Conservation (phyloP, 2,113 vertebrate genomes). For the Petromus typicus region DNA sequence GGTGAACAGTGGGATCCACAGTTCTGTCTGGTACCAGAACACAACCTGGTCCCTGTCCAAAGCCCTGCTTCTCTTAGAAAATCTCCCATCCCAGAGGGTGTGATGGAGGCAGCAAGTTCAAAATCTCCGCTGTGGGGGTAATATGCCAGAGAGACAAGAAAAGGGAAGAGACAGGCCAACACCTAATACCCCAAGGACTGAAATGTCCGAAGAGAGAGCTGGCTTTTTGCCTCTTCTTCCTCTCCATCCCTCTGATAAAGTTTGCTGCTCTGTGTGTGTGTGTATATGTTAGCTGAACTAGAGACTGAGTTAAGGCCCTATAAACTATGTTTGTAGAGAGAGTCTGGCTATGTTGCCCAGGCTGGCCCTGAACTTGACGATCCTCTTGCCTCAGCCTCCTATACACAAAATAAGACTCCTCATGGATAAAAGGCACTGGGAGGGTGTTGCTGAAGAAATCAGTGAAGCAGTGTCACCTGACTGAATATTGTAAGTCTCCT, state of each 20-base stretch:
- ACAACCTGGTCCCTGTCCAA: neutral
- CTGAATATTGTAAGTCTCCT: neutral
- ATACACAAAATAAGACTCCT: neutral
- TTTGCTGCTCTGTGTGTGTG: fast-evolving
- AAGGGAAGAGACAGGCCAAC: neutral
- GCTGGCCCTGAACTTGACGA: neutral
- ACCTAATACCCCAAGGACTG: neutral
- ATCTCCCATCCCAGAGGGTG: neutral
- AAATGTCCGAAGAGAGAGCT: neutral
- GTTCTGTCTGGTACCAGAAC: neutral
- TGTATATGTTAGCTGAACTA: too few species aligned
- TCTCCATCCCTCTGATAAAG: neutral
- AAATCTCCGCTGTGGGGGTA: neutral
- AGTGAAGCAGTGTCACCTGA: fast-evolving
- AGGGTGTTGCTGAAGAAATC: neutral
- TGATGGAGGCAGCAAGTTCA: neutral
- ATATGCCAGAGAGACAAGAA: neutral
- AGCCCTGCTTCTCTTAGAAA: neutral
- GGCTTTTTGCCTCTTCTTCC: neutral
- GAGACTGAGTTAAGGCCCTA: neutral
- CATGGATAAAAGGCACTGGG: neutral
- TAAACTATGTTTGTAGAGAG: neutral
- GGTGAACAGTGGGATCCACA: neutral
- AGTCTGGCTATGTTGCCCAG: neutral
- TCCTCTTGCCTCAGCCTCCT: neutral